Conservation (phyloP, 2,797 vertebrate species). For the Sciurus vulgaris region DNA sequence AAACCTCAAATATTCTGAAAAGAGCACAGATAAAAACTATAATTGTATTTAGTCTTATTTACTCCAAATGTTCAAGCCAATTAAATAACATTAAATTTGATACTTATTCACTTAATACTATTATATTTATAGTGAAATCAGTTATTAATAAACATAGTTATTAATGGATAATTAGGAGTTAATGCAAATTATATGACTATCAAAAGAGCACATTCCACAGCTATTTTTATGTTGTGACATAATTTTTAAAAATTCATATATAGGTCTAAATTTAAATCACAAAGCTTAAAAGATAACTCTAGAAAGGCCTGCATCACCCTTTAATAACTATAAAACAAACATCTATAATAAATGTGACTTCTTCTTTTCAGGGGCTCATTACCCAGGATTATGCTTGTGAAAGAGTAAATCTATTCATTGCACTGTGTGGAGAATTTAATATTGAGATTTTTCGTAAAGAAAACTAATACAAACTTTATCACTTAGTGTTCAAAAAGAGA, state of each 20-base stretch:
- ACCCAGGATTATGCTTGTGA: constrained; percentile 53
- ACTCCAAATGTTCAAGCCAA: constrained; percentile 66
- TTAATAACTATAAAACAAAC: neutral
- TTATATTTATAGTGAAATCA: constrained; percentile 64
- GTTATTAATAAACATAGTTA: constrained; percentile 73
- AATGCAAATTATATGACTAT: constrained; percentile 71
- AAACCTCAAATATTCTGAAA: constrained; percentile 63
- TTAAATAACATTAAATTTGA: constrained; percentile 62
- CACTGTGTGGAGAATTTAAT: constrained; percentile 10
- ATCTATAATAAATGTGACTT: neutral
- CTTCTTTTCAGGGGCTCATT: constrained; percentile 24
- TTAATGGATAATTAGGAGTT: constrained; percentile 78
- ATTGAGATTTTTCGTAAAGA: constrained; percentile 63
- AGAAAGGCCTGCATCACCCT: constrained; percentile 20
- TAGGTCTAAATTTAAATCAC: constrained; percentile 61
- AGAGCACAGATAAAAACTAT: constrained; percentile 58
- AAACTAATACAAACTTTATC: constrained; percentile 48
- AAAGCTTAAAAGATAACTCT: constrained; percentile 62
- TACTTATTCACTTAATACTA: constrained; percentile 63
- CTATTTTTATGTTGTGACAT: constrained; percentile 62
- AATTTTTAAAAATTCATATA: constrained; percentile 29
- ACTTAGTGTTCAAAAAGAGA: constrained; percentile 53
- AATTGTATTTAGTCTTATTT: constrained; percentile 68
- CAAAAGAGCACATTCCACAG: constrained; percentile 52
- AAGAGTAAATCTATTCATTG: constrained; percentile 31